Evolutionary conservation across 2,797 vertebrate species (phyloP).

Genomic region (Neoniphon sammara): DNA sequence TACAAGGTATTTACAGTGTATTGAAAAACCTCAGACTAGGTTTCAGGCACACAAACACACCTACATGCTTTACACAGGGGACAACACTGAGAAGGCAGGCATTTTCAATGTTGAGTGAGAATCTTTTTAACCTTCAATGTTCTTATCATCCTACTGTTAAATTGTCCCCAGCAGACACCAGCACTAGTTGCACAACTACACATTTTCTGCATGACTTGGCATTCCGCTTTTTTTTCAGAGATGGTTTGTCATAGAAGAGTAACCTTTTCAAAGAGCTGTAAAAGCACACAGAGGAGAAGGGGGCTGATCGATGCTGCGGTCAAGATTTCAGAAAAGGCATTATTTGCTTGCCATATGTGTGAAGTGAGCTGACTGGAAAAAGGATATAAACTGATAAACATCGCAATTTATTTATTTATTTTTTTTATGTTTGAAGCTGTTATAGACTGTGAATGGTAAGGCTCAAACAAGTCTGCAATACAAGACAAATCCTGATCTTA

Average conservation of each 20-base stretch:
- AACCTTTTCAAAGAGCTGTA: slow-evolving; percentile 65
- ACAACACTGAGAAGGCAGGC: not conserved
- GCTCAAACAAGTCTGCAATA: no score
- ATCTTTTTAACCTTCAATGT: slow-evolving; percentile 36
- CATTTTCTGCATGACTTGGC: slow-evolving; percentile 16
- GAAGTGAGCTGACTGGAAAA: slow-evolving; percentile 10
- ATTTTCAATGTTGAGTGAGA: slow-evolving; percentile 3
- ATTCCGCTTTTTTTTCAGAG: slow-evolving; percentile 22
- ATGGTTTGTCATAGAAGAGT: slow-evolving; percentile 53
- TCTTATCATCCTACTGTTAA: slow-evolving; percentile 16
- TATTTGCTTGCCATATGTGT: slow-evolving; percentile 37
- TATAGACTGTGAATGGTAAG: no score
- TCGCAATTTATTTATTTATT: not conserved
- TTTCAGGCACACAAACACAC: not conserved
- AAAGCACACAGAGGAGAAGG: slow-evolving; percentile 7
- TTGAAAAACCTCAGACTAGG: slow-evolving; percentile 6
- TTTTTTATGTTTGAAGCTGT: no score
- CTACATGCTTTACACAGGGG: not conserved
- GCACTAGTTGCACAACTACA: not conserved
- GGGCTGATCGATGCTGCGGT: slow-evolving; percentile 57
- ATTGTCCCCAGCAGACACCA: not conserved
- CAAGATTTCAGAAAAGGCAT: slow-evolving; percentile 56
- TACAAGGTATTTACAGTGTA: not conserved
- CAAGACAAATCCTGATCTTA: no score
- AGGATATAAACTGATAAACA: not conserved